Conservation (phyloP, 2,888 invertebrate species). For the Conistra vaccinii region DNA sequence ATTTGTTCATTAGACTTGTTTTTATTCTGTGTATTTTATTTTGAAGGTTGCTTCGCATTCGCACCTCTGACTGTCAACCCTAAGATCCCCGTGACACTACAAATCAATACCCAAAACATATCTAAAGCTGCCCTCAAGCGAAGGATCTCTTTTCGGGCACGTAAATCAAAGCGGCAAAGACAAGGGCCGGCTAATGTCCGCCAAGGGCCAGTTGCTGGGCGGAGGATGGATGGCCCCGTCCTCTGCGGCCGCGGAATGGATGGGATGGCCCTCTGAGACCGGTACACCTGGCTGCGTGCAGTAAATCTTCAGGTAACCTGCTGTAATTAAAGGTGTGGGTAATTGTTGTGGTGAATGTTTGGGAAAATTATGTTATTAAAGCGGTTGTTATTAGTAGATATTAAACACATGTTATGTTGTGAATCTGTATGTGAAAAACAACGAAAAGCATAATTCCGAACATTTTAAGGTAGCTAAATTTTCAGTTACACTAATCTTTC, state of each 20-base stretch:
- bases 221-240: slow-evolving; percentile 62
- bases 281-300: slow-evolving; percentile 64
- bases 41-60: not conserved
- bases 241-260: slow-evolving; percentile 60
- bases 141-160: slow-evolving; percentile 81
- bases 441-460: not conserved
- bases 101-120: slow-evolving; percentile 58
- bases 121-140: slow-evolving; percentile 74
- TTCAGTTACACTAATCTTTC: not conserved
- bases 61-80: not conserved
- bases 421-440: not conserved
- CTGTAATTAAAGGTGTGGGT: slow-evolving; percentile 59
- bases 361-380: slow-evolving; percentile 8
- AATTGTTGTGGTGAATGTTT: slow-evolving; percentile 39
- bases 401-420: not conserved
- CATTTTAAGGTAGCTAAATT: not conserved
- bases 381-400: not conserved
- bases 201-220: slow-evolving; percentile 70
- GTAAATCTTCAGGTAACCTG: slow-evolving; percentile 66
- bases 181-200: slow-evolving; percentile 83
- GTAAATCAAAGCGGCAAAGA: slow-evolving; percentile 87
- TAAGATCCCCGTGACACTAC: slow-evolving; percentile 11
- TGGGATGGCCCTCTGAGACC: slow-evolving; percentile 63
- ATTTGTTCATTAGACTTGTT: not conserved
- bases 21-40: not conserved